Evolutionary conservation across 2,113 vertebrate species (phyloP), one percentile per base, ranked within the genome.

Genomic region (Rhinopomastus cyanomelas): DNA sequence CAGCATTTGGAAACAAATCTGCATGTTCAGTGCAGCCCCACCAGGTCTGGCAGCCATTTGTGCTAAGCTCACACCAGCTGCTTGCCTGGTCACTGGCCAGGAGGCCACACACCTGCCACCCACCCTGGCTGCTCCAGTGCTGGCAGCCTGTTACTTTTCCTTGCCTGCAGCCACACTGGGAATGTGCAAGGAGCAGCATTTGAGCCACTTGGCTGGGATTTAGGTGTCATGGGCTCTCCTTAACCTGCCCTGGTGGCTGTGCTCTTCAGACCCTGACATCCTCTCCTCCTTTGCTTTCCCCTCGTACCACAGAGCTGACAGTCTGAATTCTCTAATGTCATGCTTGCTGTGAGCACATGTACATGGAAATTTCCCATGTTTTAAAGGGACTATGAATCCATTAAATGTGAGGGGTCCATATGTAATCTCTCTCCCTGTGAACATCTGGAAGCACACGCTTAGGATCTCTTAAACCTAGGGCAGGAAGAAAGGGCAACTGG

Each of bases 11-110:
- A 39, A 55, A 66, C 39, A 36, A 25, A 27, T 5, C 44, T 65
- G 1, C 3, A 0, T 20, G 16, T 9, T 86, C 2, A 3, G 30
- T 19, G 66, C 15, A 49, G 21, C 44, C 30, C 27, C 7, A 1
- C 37, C 59, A 36, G 37, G 37, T 55, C 53, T 75, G 44, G 48
- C 64, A 76, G 74, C 49, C 2, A 1, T 16, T 37, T 60, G 36
- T 10, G 20, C 20, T 0, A 3, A 30, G 48, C 34, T 48, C 2
- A 0, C 1, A 8, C 26, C n/a, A 26, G 42, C 37, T 12, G 0
- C 57, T 59, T 0, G 1, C 32, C 4, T 1, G 56, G 48, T 67
- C 1, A 0, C 32, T 5, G 21, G 29, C 83, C 65, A 81, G 42
- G 42, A 79, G 51, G 29, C 74, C 51, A 39, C 53, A 27, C 0